Evolutionary conservation across 2,113 vertebrate genomes (phyloP).

Genomic region (Proteles cristata): DNA sequence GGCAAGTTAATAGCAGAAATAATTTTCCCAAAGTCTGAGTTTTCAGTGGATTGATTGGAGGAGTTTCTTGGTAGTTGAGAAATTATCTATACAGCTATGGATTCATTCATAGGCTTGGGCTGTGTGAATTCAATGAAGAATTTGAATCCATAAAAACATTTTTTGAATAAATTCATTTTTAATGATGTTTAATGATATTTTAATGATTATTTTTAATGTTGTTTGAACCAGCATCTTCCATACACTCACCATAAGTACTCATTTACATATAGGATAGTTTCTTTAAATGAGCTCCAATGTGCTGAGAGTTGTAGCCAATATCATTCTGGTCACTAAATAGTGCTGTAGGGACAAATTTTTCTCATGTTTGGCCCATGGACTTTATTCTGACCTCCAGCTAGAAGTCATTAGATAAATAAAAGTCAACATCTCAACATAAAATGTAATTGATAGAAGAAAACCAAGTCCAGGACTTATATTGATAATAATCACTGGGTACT

Average conservation of each 20-base stretch:
- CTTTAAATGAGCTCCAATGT: background rate
- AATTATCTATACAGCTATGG: background rate
- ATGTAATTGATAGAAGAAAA: background rate
- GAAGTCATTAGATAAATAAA: background rate
- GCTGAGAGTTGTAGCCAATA: background rate
- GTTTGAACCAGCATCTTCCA: constrained; percentile 20
- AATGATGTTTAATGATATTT: constrained; percentile 66
- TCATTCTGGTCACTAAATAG: background rate
- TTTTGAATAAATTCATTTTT: constrained; percentile 66
- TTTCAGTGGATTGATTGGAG: background rate
- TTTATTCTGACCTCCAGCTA: background rate
- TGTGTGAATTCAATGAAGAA: constrained; percentile 51
- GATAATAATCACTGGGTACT: background rate
- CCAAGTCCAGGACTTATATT: background rate
- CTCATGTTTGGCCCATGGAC: background rate
- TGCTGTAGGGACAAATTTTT: background rate
- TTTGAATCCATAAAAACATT: constrained; percentile 39
- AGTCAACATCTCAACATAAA: background rate
- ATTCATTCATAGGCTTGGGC: background rate
- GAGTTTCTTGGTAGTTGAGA: background rate
- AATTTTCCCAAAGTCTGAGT: background rate
- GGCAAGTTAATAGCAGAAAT: background rate
- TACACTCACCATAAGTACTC: background rate
- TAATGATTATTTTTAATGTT: constrained; percentile 51
- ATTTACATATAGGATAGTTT: constrained; percentile 35